Base-by-base conservation (phyloP, 2,888 invertebrate genomes). In the Lymantria monacha region DNA sequence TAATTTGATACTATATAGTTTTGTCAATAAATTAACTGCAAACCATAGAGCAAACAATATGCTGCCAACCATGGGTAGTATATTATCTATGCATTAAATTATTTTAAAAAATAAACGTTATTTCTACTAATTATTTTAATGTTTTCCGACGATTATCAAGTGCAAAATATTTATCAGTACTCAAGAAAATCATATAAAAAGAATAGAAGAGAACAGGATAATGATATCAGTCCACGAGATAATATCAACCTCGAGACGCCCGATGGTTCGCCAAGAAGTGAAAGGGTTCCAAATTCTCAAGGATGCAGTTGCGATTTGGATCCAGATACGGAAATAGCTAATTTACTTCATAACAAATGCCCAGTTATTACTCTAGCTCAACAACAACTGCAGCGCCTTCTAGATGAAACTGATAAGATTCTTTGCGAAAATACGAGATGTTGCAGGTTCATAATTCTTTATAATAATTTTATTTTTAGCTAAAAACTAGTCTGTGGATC, bases 321-420 rank as follows among this genome's bases (percentile, higher is more conserved):
- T 37, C 64, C 78, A 2, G 86, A 90, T 13, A 73, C 69, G 0
- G 87, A 88, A 53, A 72, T 88, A 41, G 80, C 85, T 1, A 80
- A 76, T 57, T 85, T 91, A 51, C 69, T 88, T 7, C 87, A 89
- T 58, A 88, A 84, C 57, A 91, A 91, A 69, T 87, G 86, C 48
- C 85, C 87, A 7, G 86, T 88, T 0, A 88, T 90, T 13, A 77
- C 76, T 7, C 63, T 91, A 42, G 90, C 90, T 1, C 82, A 86
- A 57, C 78, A 83, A 44, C 91, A 91, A 61, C 74, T 89, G 1
- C 76, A 83, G 51, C 76, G 72, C 43, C 70, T 91, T 13, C 63
- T 88, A n/a, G 80, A 85, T 46, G 85, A 85, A 66, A 87, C 85
- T 11, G 85, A 87, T 57, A 76, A 69, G 60, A 67, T 88, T 33